A percentile compares a stretch with the other conserved stretches of the same genome.
phyloP scores from a whole-genome alignment of 1,140 invertebrate species.

The Tetragnatha versicolor region DNA sequence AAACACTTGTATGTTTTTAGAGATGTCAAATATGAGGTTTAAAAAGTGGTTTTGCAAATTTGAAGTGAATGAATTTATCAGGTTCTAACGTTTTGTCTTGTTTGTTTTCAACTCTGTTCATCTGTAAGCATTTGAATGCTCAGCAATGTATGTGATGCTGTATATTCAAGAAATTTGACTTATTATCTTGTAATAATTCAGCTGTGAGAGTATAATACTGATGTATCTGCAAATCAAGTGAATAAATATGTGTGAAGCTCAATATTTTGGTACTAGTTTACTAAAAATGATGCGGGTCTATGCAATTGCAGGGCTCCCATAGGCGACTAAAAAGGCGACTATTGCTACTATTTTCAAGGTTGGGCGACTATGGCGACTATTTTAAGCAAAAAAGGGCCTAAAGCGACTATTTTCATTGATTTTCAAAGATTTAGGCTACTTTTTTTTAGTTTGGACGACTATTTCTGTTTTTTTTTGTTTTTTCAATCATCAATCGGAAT shows the following conservation, averaged over 20 bases:
- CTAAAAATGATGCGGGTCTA: no score
- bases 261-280: no score
- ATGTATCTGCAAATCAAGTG: slow-evolving; percentile 1
- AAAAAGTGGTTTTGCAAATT: not conserved
- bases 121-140: slow-evolving; percentile 15
- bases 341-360: no score
- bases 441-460: no score
- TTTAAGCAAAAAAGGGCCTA: no score
- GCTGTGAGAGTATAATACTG: not conserved
- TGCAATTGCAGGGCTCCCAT: no score
- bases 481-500: no score
- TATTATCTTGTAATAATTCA: not conserved
- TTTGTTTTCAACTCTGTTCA: not conserved
- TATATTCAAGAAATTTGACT: not conserved
- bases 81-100: not conserved
- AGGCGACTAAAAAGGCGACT: no score
- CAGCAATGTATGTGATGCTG: slow-evolving; percentile 6
- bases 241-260: slow-evolving; percentile 12
- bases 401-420: no score
- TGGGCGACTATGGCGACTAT: no score
- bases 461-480: no score
- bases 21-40: not conserved
- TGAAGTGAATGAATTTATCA: not conserved
- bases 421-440: no score
- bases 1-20: slow-evolving; percentile 34